Evolutionary conservation across 2,888 invertebrate genomes (phyloP), one percentile per base, ranked within the genome.

Genomic region (Carabus problematicus): DNA sequence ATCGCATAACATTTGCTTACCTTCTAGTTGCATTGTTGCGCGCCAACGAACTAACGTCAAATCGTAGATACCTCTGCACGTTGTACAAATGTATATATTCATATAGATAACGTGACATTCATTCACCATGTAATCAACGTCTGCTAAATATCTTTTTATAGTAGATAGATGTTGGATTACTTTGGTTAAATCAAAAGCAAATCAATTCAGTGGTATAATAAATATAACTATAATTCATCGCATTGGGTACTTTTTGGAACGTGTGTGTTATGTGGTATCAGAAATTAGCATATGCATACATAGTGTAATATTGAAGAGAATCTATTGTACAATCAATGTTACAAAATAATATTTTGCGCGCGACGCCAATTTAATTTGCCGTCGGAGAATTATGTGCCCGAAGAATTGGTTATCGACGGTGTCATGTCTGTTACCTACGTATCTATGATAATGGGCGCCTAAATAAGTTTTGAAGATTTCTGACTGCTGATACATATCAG

Each of bases 401-500:
- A 9, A 16, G 52, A 11, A 40, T 55, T 39, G n/a, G 54, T 16
- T 16, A 14, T 56, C 29, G 40, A 11, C 29, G 40, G 56, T 29
- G 56, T 18, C n/a, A 9, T 56, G 14, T 16, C n/a, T 54, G 54
- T 12, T 12, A 52, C 18, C 18, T 29, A 29, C 29, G 29, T 45
- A n/a, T 14, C 12, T 14, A 45, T 45, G 45, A 45, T 56, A 56
- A 56, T 29, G 61, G 47, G 41, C 59, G 59, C 45, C 40, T 63
- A 54, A 63, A 63, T 63, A 54, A 66, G 66, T 66, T 40, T 42
- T 16, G 19, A 56, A 56, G 55, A 41, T 62, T 62, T 45, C 62
- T 55, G 59, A 59, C 56, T 55, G 61, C 56, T 62, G 69, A 69
- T 69, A 62, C 69, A 69, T 69, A 69, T 69, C 69, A 62, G 62